Base-by-base conservation (phyloP, 2,888 invertebrate species). In the Nysson spinosus region DNA sequence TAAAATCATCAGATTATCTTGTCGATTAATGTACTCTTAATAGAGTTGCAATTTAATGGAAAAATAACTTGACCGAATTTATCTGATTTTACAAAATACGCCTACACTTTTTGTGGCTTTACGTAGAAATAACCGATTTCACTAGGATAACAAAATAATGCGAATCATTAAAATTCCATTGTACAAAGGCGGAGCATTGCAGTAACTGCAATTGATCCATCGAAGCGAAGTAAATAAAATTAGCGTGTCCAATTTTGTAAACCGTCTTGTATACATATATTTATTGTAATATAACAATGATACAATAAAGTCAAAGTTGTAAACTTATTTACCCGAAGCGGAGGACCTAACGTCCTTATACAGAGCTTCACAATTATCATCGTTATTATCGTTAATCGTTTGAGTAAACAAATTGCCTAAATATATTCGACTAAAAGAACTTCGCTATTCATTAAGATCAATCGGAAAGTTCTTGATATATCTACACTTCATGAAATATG, bases 271-370 rank as follows among this genome's bases (percentile, higher is more conserved):
- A 66, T 66, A 67, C 58, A 66, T 65, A 66, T 66, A 52, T 67
- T 67, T 67, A 66, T 67, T 58, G 66, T 54, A 67, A 66, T 67
- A 60, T 67, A 67, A 67, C 66, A 67, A 67, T 67, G 52, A 50
- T 65, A 67, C 66, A 67, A 66, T 58, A 60, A 55, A 66, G 58
- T 65, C 32, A 55, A 67, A 46, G 46, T 67, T 54, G 57, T 66
- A 66, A 66, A 64, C 65, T 66, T 64, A 63, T 64, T 56, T 65
- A 66, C 57, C 42, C 46, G 57, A 65, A 66, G 66, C 57, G 46
- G 7, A 35, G 63, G 66, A 66, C 65, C 65, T 67, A 67, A 22
- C 16, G 66, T 58, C 65, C 66, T 58, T 57, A 56, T 58, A 66
- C 67, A 66, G 44, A 52, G 22, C 65, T 30, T 42, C 40, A 50